Conservation (phyloP, 2,888 invertebrate genomes). For the Acrobasis repandana region DNA sequence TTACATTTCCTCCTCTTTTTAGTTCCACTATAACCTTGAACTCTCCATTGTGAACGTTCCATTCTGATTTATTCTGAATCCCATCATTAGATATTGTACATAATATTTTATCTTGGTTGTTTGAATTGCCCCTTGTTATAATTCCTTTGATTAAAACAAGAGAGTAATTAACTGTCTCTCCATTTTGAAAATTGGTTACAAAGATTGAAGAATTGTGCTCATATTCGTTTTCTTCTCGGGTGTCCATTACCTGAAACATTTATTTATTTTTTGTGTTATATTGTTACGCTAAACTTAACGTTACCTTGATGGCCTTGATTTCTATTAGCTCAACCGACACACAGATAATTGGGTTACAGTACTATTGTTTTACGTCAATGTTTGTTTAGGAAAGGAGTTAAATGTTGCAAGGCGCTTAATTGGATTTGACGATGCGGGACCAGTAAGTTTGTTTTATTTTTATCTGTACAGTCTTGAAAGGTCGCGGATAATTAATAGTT, state of each 20-base stretch:
- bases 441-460: conserved; percentile 46
- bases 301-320: conserved; percentile 52
- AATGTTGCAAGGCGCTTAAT: conserved; percentile 17
- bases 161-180: conserved; percentile 84
- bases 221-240: conserved; percentile 72
- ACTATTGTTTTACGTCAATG: conserved; percentile 31
- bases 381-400: conserved; percentile 15
- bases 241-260: conserved; percentile 80
- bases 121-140: conserved; percentile 72
- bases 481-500: conserved; percentile 70
- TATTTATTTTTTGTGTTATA: conserved; percentile 38
- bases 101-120: conserved; percentile 65
- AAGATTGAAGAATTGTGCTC: conserved; percentile 73
- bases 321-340: conserved; percentile 46
- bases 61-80: conserved; percentile 70
- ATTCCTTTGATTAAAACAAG: conserved; percentile 84
- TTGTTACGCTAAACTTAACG: conserved; percentile 35
- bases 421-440: conserved; percentile 10
- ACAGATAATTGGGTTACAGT: conserved; percentile 49
- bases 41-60: conserved; percentile 85
- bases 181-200: conserved; percentile 84
- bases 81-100: conserved; percentile 69
- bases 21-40: conserved; percentile 88
- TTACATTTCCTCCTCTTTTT: conserved; percentile 83
- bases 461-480: conserved; percentile 51